Evolutionary conservation across 2,888 invertebrate species (phyloP).

Genomic region (Hypena proboscidalis): DNA sequence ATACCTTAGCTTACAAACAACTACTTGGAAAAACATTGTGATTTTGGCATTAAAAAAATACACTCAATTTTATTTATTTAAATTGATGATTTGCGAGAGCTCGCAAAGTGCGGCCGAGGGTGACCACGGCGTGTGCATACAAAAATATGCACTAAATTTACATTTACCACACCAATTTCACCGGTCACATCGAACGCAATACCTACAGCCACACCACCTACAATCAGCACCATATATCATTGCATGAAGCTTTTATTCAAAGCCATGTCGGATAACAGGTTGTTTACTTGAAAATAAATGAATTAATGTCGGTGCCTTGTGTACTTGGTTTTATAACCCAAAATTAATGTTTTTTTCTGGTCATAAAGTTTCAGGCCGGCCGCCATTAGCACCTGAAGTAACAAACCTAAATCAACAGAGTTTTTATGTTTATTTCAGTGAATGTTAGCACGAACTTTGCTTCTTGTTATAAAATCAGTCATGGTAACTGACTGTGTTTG

Average conservation of each 20-base stretch:
- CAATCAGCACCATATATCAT: too few relatives aligned
- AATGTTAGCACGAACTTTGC: background rate
- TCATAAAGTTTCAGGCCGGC: background rate
- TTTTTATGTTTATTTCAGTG: background rate
- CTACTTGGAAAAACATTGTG: too few relatives aligned
- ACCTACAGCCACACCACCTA: too few relatives aligned
- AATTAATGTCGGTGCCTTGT: background rate
- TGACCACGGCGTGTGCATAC: background rate
- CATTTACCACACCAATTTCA: too few relatives aligned
- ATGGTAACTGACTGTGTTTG: too few relatives aligned
- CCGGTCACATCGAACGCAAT: too few relatives aligned
- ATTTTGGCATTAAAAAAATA: constrained; percentile 28
- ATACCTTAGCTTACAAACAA: too few relatives aligned
- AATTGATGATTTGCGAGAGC: constrained; percentile 14
- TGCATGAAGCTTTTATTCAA: too few relatives aligned
- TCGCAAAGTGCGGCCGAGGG: constrained; percentile 4
- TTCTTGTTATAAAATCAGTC: background rate
- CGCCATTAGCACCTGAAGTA: background rate
- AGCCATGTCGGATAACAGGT: background rate
- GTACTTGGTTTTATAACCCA: background rate
- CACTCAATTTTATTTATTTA: constrained; percentile 29
- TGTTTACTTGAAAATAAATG: background rate
- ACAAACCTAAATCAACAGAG: background rate
- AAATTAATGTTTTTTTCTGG: background rate
- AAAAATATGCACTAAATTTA: constrained; percentile 4